Percentiles rank a stretch among this genome's conserved stretches.
phyloP scores from a whole-genome alignment of 1,140 invertebrate genomes.

The Geopemphigus sp. region DNA sequence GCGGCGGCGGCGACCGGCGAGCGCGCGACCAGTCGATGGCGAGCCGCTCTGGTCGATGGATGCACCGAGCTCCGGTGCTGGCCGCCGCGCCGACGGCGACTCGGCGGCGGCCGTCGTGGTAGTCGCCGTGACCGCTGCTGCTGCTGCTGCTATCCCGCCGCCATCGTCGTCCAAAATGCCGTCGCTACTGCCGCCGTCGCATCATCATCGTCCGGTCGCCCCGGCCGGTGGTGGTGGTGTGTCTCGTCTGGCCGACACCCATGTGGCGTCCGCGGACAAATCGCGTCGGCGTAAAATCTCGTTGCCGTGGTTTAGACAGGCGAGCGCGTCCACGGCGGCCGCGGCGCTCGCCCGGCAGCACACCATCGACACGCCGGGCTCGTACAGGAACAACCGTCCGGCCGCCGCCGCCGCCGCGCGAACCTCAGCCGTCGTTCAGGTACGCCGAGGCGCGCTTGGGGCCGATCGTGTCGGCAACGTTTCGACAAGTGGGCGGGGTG shows the following conservation, averaged over 20 bases:
- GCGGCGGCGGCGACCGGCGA: slow-evolving; percentile 52
- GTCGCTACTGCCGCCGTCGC: neutral
- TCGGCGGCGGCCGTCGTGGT: slow-evolving; percentile 51
- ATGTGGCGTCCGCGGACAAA: slow-evolving; percentile 45
- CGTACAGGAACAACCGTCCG: slow-evolving; percentile 70
- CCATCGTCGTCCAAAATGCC: neutral
- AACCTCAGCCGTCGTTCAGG: slow-evolving; percentile 60
- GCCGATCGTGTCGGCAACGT: too few relatives aligned
- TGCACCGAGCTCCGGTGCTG: slow-evolving; percentile 55
- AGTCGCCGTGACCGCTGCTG: neutral
- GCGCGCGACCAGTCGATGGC: slow-evolving; percentile 53
- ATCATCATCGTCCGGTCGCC: neutral
- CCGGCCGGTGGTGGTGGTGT: too few relatives aligned
- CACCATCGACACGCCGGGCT: slow-evolving; percentile 83
- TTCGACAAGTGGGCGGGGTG: too few relatives aligned
- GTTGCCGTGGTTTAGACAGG: slow-evolving; percentile 82
- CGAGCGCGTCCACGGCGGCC: slow-evolving; percentile 59
- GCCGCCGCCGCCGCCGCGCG: slow-evolving; percentile 64
- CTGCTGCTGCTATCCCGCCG: neutral
- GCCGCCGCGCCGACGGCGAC: slow-evolving; percentile 36
- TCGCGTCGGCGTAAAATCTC: slow-evolving; percentile 72
- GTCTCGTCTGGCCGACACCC: slow-evolving; percentile 54
- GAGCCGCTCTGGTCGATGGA: slow-evolving; percentile 54
- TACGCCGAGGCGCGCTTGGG: slow-evolving; percentile 25
- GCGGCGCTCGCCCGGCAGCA: slow-evolving; percentile 74